Base-by-base conservation (phyloP, 30 jellyfish, hydroid and myxozoan species). In the Aurelia aurita region DNA sequence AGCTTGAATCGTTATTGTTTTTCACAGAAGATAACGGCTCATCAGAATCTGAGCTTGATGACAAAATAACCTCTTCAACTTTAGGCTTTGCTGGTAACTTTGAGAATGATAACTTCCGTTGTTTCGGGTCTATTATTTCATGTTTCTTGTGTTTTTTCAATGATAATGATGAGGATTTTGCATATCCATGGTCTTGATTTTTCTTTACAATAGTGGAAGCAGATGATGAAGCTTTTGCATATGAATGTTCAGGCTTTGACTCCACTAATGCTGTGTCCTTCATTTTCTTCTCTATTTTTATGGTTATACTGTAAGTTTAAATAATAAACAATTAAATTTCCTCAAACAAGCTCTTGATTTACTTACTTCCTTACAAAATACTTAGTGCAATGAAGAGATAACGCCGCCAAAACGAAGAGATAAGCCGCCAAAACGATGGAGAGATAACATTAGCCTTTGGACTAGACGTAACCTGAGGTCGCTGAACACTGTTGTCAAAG, bases 41-140 rank as follows among this genome's bases (percentile, higher is more conserved):
- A 71, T 88, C 96, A 21, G 96, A 70, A 22, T 88, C 96, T 49
- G 96, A 88, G 28, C 69, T 77, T 5, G 94, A 71, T 0, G 80
- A 49, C 60, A 58, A 55, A 11, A 11, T 59, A 11, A 58, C 60
- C 2, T 34, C 62, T 15, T 49, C 79, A 18, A 19, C 8, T 46
- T 69, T 77, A 14, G 89, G 55, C 19, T 23, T 22, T 31, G 88
- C n/a, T 60, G 85, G 80, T 2, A 53, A 47, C 54, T 79, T 79
- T 23, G 90, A 19, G 71, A 87, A 77, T 7, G 89, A 63, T 20
- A 87, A 26, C 28, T 78, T 62, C 60, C 89, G 62, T 45, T 78
- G 89, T 44, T 78, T 78, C 11, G 89, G 89, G 69, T 78, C 89
- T 25, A 31, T 62, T 2, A 62, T 5, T 13, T 20, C 14, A 9